phyloP scores from a whole-genome alignment of 37 sponge, comb jelly and placozoan species.

The Bolinopsis microptera region DNA sequence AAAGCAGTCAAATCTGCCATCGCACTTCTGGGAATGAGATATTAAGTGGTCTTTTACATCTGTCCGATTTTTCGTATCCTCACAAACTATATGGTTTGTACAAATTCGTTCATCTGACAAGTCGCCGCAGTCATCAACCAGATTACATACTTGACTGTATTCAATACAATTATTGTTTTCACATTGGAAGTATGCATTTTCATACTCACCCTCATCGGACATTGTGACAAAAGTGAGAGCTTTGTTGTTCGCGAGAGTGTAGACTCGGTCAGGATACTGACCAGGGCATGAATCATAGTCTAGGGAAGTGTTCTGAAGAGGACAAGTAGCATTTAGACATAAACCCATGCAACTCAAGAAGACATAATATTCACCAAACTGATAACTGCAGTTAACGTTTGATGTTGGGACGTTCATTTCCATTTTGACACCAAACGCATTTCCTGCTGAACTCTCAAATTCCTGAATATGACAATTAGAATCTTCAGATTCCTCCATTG shows the following conservation, averaged over 20 bases:
- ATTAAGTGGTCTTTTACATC: neutral
- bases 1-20: neutral
- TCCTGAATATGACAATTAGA: too few relatives aligned
- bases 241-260: neutral
- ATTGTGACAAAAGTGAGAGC: neutral
- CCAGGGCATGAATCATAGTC: neutral
- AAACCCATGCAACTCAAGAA: neutral
- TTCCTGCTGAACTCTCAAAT: neutral
- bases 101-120: neutral
- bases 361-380: neutral
- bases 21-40: neutral
- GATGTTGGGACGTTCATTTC: neutral
- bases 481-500: neutral
- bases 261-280: neutral
- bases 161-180: neutral
- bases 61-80: neutral
- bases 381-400: neutral
- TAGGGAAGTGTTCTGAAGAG: neutral
- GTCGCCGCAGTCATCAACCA: neutral
- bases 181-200: neutral
- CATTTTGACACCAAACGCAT: neutral
- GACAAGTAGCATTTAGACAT: neutral
- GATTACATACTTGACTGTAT: neutral
- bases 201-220: neutral
- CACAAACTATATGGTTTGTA: neutral